A percentile compares a stretch with the other conserved stretches of the same genome.
Conservation (phyloP, 2,888 invertebrate species). For the Iselma pallidipennis region DNA sequence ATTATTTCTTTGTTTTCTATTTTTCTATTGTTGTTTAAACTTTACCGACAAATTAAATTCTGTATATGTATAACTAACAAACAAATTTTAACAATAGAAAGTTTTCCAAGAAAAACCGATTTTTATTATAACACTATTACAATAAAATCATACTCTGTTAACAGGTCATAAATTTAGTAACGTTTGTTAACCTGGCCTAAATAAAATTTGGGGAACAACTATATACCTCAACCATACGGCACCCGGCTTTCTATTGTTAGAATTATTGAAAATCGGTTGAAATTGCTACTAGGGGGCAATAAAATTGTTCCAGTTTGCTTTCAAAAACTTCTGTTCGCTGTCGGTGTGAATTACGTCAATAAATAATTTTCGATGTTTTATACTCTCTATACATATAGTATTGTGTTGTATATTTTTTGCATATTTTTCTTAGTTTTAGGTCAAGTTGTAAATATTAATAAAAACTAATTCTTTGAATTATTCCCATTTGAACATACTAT, state of each 20-base stretch:
- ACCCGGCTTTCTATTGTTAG: neutral
- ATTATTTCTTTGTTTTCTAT: neutral
- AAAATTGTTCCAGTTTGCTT: conserved; percentile 1
- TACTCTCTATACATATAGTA: neutral
- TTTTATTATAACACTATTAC: neutral
- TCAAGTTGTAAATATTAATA: neutral
- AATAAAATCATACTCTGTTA: conserved; percentile 8
- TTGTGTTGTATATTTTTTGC: neutral
- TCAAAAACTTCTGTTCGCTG: neutral
- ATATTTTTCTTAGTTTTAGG: neutral
- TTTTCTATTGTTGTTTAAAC: no score
- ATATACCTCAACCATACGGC: neutral
- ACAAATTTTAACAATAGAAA: neutral
- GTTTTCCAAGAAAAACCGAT: neutral
- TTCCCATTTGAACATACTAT: neutral
- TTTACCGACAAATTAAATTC: no score
- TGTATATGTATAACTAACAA: neutral
- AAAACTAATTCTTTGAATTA: neutral
- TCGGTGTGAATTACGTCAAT: neutral
- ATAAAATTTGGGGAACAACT: neutral
- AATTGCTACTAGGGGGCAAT: neutral
- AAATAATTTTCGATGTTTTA: neutral
- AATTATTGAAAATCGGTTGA: neutral
- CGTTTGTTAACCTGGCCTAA: neutral
- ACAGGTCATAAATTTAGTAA: conserved; percentile 3